Percentiles rank a stretch among this genome's conserved stretches.
phyloP scores from a whole-genome alignment of 2,888 invertebrate genomes.

The Invenusta paracnida region DNA sequence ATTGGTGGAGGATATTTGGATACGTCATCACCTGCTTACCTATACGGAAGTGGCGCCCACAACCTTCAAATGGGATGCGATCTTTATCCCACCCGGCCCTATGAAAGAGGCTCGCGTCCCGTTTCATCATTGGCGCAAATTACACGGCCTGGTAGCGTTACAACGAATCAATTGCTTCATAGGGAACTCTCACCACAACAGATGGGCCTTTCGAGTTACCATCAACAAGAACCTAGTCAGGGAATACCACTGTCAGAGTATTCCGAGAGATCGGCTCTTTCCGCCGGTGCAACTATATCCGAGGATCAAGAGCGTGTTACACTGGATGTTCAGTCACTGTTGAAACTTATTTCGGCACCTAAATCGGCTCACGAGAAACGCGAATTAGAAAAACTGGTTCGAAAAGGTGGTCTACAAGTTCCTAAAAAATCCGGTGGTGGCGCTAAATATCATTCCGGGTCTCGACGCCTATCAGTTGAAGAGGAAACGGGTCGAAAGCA shows the following conservation, averaged over 20 bases:
- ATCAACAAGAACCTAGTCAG: not conserved
- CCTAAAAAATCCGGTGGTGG: not conserved
- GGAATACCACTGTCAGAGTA: not conserved
- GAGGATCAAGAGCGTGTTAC: not conserved
- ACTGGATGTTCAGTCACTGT: not conserved
- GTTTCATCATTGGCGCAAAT: not conserved
- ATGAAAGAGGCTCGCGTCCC: not conserved
- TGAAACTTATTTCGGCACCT: not conserved
- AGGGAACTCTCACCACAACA: not conserved
- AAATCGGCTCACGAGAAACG: not conserved
- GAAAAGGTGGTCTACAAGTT: not conserved
- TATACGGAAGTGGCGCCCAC: no score
- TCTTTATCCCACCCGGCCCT: not conserved
- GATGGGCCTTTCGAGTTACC: not conserved
- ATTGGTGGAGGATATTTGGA: no score
- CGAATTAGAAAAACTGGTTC: not conserved
- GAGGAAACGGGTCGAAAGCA: no score
- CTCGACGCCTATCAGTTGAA: not conserved
- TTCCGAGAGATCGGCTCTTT: not conserved
- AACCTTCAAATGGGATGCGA: not conserved
- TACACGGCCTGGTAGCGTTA: not conserved
- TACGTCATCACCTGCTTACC: no score
- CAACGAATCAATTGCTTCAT: not conserved
- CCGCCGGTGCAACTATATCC: no score
- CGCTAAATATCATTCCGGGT: not conserved